phyloP scores from a whole-genome alignment of 2,888 invertebrate genomes.

The Ophraella communa region DNA sequence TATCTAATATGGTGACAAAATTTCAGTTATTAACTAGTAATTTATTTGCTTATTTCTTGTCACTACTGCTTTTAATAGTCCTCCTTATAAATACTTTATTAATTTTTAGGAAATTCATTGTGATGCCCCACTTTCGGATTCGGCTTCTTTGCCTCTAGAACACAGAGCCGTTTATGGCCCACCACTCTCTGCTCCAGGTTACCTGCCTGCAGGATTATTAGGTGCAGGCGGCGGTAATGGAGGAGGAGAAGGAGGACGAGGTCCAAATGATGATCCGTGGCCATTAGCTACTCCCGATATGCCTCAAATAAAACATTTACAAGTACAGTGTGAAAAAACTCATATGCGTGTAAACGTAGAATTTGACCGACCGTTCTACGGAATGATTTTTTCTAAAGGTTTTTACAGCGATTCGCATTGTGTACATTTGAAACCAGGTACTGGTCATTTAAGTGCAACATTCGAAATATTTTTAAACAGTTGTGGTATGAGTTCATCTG shows the following conservation, averaged over 20 bases:
- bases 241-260: constrained; percentile 49
- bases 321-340: constrained; percentile 95
- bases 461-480: constrained; percentile 93
- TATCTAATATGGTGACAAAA: too few species aligned
- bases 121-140: constrained; percentile 80
- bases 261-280: constrained; percentile 82
- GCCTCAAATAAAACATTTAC: constrained; percentile 90
- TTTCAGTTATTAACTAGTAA: neutral
- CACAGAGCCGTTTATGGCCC: constrained; percentile 81
- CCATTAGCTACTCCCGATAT: constrained; percentile 87
- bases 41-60: too few species aligned
- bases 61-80: constrained; percentile 3
- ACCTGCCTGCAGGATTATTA: constrained; percentile 54
- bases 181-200: constrained; percentile 63
- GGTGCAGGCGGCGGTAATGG: constrained; percentile 59
- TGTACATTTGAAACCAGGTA: constrained; percentile 89
- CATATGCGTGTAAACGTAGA: constrained; percentile 95
- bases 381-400: constrained; percentile 95
- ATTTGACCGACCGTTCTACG: constrained; percentile 93
- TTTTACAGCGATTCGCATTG: constrained; percentile 92
- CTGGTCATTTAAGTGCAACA: constrained; percentile 88
- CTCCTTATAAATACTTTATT: constrained; percentile 37
- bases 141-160: constrained; percentile 80
- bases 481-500: constrained; percentile 94
- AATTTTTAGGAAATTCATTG: constrained; percentile 74